Percentiles rank a stretch among this genome's conserved stretches.
Conservation (phyloP, 1,140 invertebrate species). For the Magallana ariakensis region DNA sequence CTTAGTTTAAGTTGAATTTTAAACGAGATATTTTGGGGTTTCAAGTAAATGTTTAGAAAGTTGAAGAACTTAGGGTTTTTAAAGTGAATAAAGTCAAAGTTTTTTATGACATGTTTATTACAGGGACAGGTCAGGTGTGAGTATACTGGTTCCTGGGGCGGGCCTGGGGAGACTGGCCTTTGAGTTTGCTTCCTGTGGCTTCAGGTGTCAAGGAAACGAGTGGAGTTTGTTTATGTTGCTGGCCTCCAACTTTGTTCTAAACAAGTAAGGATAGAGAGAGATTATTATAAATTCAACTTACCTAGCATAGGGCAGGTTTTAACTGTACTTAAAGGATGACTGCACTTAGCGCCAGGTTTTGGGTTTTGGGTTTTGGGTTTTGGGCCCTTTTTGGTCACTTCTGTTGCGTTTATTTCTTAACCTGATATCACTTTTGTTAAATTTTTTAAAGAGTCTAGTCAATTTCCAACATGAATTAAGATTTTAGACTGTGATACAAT, state of each 20-base stretch:
- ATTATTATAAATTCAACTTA: not conserved
- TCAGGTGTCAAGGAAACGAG: constrained; percentile 97
- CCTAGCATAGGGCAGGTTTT: too few relatives aligned
- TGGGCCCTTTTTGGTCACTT: too few relatives aligned
- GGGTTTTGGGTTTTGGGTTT: too few relatives aligned
- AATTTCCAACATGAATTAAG: too few relatives aligned
- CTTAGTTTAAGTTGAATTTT: constrained; percentile 57
- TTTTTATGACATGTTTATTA: too few relatives aligned
- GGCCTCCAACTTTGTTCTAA: constrained; percentile 96
- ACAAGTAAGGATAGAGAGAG: constrained; percentile 84
- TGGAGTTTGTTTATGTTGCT: constrained; percentile 98
- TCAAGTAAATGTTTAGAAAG: not conserved
- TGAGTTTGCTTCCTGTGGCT: constrained; percentile 94
- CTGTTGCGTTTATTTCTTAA: too few relatives aligned
- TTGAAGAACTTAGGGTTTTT: not conserved
- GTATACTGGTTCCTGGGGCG: constrained; percentile 95
- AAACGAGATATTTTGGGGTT: not conserved
- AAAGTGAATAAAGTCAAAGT: not conserved
- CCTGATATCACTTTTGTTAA: too few relatives aligned
- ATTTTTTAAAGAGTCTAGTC: too few relatives aligned
- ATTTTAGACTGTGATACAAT: too few relatives aligned
- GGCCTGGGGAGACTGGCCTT: constrained; percentile 95
- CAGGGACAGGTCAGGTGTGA: constrained; percentile 81
- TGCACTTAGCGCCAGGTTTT: too few relatives aligned
- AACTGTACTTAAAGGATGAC: too few relatives aligned